Evolutionary conservation across 2,113 vertebrate genomes (phyloP), one percentile per base, ranked within the genome.

Genomic region (Zeus faber): DNA sequence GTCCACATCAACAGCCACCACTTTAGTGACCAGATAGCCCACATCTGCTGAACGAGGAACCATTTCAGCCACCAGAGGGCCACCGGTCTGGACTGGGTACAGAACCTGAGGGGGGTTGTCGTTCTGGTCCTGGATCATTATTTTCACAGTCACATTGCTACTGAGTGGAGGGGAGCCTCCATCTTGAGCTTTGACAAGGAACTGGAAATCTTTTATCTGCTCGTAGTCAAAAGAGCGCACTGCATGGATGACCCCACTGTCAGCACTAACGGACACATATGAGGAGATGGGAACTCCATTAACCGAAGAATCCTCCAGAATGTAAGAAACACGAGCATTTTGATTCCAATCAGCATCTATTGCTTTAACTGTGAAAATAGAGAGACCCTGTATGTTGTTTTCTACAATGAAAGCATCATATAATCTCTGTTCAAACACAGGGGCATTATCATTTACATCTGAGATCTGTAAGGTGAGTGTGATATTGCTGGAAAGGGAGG

Each of bases 291-390:
- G 76, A 21, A 86, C 83, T 55, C 82, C 84, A 49, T 85, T 87
- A 29, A 87, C 83, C 27, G 69, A 67, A 49, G 72, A 83, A 33
- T 89, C 79, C 2, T 83, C 77, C 45, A 95, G 81, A 39, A 89
- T 80, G 46, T 93, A 95, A 49, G 89, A 91, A 33, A 94, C 77
- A n/a, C 74, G 84, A 5, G 91, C 89, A 44, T 95, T 94, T 60
- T 91, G 91, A 29, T 72, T 72, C n/a, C 55, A 77, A 55, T 91
- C 89, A 3, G 72, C 49, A 9, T 91, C 87, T 3, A n/a, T 50
- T 11, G 90, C 87, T 20, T 54, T 82, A 7, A 89, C 53, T 5
- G 70, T 79, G 58, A 85, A 88, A 26, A 90, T 49, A 26, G 89
- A 87, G n/a, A 80, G 53, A 0, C 87, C 85, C 56, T 82, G 85